These are phyloP conservation scores for Cromileptes altivelis DNA, from an alignment of 2,113 vertebrate genomes.

Conservation along the genomic window DNA sequence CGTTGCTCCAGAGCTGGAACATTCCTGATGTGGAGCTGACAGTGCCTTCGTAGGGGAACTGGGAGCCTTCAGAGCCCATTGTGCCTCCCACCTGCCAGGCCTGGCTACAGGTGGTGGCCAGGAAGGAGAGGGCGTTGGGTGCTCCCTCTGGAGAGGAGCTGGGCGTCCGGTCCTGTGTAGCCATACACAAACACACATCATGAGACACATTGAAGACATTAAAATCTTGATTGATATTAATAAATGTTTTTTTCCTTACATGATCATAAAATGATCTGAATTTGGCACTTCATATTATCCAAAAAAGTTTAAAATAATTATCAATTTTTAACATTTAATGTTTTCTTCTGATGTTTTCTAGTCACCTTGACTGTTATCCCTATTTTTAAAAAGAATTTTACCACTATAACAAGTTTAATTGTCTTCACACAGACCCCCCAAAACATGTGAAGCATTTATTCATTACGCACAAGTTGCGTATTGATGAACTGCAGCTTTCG, in stretches of 20 bases:
- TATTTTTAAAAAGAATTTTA: neutral
- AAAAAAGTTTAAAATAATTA: neutral
- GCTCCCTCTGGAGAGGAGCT: constrained; percentile 86
- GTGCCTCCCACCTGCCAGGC: constrained; percentile 81
- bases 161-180: constrained; percentile 85
- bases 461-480: neutral
- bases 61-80: constrained; percentile 79
- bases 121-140: constrained; percentile 83
- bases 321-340: neutral
- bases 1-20: constrained; percentile 91
- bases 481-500: neutral
- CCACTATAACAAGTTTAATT: neutral
- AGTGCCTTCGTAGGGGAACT: constrained; percentile 84
- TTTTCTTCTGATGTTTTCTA: neutral
- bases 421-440: too few species aligned
- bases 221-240: neutral
- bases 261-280: neutral
- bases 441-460: neutral
- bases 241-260: neutral
- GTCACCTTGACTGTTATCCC: neutral
- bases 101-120: constrained; percentile 87
- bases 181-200: constrained; percentile 18
- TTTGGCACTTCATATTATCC: too few species aligned
- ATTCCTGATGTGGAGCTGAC: constrained; percentile 86
- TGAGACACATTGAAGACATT: neutral